A percentile compares a stretch with the other conserved stretches of the same genome.
Evolutionary conservation across 2,888 invertebrate species (phyloP).

Genomic region (Reticulitermes lucifugus): DNA sequence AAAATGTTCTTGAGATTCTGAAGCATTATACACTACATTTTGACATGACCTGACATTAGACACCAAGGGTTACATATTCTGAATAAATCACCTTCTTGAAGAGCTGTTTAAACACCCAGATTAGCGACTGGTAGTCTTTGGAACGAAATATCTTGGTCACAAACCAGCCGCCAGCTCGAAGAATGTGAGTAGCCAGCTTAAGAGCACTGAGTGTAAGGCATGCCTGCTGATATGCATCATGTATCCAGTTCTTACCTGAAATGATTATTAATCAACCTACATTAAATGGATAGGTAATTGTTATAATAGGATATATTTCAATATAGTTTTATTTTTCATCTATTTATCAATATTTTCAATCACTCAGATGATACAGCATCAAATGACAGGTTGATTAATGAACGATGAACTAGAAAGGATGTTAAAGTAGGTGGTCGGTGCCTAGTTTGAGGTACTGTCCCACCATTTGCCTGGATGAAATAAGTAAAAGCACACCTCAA

Average conservation of each 20-base stretch:
- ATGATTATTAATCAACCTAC: background rate
- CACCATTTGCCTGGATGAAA: too few relatives aligned
- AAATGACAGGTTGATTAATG: too few relatives aligned
- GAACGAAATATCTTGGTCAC: conserved; percentile 98
- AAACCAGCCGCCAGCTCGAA: conserved; percentile 95
- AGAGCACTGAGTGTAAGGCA: conserved; percentile 92
- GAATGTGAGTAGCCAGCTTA: conserved; percentile 90
- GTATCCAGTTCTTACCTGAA: conserved; percentile 90
- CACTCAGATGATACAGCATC: too few relatives aligned
- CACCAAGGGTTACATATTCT: background rate
- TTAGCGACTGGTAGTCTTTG: conserved; percentile 94
- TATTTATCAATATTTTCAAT: too few relatives aligned
- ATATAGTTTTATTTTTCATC: too few relatives aligned
- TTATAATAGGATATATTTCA: too few relatives aligned
- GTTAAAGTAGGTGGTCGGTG: too few relatives aligned
- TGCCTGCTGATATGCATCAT: conserved; percentile 96
- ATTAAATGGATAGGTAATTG: too few relatives aligned
- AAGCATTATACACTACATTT: background rate
- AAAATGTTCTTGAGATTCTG: background rate
- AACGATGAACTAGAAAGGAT: too few relatives aligned
- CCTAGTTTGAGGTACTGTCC: too few relatives aligned
- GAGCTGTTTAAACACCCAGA: conserved; percentile 96
- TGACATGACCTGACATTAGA: too few relatives aligned
- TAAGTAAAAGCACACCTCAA: too few relatives aligned
- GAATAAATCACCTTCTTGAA: conserved; percentile 79